A percentile compares a stretch with the other conserved stretches of the same genome.
phyloP scores from a whole-genome alignment of 2,797 vertebrate species.

The Peromyscus eremicus region DNA sequence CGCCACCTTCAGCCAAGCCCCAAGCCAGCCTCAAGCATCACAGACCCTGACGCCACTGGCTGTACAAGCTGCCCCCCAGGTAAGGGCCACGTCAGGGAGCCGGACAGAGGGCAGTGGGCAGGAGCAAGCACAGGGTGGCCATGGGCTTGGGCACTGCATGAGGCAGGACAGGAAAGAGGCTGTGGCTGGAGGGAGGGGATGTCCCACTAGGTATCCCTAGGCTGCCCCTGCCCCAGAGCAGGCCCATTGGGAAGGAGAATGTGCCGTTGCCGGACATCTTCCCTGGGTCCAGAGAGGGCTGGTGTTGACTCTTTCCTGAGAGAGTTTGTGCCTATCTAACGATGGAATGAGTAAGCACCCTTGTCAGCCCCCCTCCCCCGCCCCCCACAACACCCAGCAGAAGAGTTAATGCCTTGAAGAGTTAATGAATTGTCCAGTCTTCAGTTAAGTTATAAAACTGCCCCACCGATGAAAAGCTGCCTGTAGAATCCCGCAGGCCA shows the following conservation, averaged over 20 bases:
- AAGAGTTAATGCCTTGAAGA: background rate
- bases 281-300: background rate
- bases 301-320: background rate
- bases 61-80: constrained; percentile 94
- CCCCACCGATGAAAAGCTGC: background rate
- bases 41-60: constrained; percentile 89
- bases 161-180: background rate
- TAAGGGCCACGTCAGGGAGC: constrained; percentile 82
- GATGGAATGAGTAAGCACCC: background rate
- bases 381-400: background rate
- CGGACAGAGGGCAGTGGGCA: constrained; percentile 45
- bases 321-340: background rate
- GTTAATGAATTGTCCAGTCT: background rate
- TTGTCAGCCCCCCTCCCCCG: background rate
- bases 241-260: background rate
- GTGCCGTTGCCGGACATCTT: background rate
- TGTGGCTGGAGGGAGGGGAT: constrained; percentile 21
- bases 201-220: background rate
- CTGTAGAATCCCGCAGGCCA: background rate
- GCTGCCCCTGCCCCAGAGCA: background rate
- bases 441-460: background rate
- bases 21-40: constrained; percentile 88
- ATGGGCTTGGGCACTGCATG: background rate
- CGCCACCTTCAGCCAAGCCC: constrained; percentile 89
- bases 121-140: constrained; percentile 7